Conservation (phyloP, 2,113 vertebrate genomes). For the Ardeotis arabs region DNA sequence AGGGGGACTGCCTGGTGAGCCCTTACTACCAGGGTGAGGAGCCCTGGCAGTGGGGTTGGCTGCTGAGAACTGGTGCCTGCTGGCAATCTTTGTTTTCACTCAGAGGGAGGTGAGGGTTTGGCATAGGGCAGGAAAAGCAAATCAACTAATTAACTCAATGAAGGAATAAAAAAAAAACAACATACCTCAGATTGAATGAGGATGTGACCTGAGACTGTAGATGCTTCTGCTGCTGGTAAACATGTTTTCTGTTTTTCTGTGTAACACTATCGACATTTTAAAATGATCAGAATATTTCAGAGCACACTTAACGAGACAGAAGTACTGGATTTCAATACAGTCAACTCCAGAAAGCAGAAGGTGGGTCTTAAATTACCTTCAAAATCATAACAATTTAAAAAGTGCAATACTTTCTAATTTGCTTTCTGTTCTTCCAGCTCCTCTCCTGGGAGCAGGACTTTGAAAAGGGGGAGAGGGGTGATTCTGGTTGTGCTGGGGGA, state of each 20-base stretch:
- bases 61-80: background rate
- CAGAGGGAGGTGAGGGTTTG: background rate
- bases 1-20: background rate
- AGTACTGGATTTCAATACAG: slow-evolving; percentile 42
- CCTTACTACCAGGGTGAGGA: background rate
- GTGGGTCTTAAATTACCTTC: slow-evolving; percentile 31
- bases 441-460: background rate
- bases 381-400: background rate
- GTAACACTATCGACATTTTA: slow-evolving; percentile 20
- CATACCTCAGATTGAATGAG: background rate
- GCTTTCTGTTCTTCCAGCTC: background rate
- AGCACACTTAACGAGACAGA: background rate
- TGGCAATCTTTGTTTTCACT: background rate
- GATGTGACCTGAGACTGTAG: slow-evolving; percentile 19
- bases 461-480: background rate
- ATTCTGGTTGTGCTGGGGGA: background rate
- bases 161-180: background rate
- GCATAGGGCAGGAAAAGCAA: slow-evolving; percentile 25
- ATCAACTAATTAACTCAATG: slow-evolving; percentile 38
- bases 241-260: slow-evolving; percentile 17
- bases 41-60: background rate
- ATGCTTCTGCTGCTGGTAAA: slow-evolving; percentile 35
- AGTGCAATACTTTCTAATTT: background rate
- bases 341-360: slow-evolving; percentile 23
- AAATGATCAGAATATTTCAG: slow-evolving; percentile 57